phyloP scores from a whole-genome alignment of 2,888 invertebrate species.

The Melanostoma scalare region DNA sequence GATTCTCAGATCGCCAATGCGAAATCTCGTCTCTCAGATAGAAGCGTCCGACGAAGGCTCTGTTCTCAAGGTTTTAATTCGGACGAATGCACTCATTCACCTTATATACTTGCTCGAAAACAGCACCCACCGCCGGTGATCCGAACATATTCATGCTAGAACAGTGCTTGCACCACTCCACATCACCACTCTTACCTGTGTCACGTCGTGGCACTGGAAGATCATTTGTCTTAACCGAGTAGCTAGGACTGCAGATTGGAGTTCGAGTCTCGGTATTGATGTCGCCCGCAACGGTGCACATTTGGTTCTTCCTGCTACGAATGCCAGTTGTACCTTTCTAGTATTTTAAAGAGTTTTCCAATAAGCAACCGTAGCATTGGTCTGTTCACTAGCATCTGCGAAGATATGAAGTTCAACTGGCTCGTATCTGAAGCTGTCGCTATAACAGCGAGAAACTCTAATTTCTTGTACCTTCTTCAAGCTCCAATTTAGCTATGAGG shows the following conservation, averaged over 20 bases:
- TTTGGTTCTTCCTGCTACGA: slow-evolving; percentile 39
- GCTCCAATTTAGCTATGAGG: neutral
- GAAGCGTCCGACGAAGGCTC: too few relatives aligned
- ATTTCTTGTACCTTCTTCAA: neutral
- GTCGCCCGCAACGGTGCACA: slow-evolving; percentile 33
- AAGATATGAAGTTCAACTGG: slow-evolving; percentile 11
- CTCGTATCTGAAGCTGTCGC: neutral
- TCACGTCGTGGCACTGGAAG: slow-evolving; percentile 17
- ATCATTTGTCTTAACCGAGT: slow-evolving; percentile 22
- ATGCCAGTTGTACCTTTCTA: neutral
- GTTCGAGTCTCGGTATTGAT: slow-evolving; percentile 31
- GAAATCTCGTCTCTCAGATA: too few relatives aligned
- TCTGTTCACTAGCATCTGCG: neutral
- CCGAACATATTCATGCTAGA: slow-evolving; percentile 72
- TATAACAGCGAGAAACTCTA: neutral
- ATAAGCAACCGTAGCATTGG: too few relatives aligned
- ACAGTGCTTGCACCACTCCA: slow-evolving; percentile 44
- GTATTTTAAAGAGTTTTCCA: too few relatives aligned
- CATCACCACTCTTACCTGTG: slow-evolving; percentile 9
- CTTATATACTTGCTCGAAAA: too few relatives aligned
- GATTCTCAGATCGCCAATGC: too few relatives aligned
- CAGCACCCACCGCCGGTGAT: slow-evolving; percentile 70
- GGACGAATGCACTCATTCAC: too few relatives aligned
- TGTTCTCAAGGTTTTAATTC: too few relatives aligned
- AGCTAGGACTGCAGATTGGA: slow-evolving; percentile 39